phyloP scores from a whole-genome alignment of 2,888 invertebrate species.

The Nipponacmea schrenckii region DNA sequence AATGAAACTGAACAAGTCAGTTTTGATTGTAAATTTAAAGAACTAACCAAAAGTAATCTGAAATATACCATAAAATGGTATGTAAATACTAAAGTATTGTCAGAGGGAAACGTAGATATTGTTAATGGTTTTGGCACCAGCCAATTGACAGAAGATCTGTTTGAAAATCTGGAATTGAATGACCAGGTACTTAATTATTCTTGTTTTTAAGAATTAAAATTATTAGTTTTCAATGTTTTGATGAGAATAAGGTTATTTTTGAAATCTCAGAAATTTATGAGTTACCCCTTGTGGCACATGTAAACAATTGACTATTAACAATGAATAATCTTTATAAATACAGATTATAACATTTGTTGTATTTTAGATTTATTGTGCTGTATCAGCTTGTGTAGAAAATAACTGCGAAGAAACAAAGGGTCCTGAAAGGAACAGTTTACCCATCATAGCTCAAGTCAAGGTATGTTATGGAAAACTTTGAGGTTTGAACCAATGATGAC shows the following conservation, averaged over 20 bases:
- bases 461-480: slow-evolving; percentile 14
- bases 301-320: too few relatives aligned
- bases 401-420: slow-evolving; percentile 36
- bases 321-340: too few relatives aligned
- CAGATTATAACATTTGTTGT: too few relatives aligned
- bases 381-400: slow-evolving; percentile 34
- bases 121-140: not conserved
- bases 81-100: slow-evolving; percentile 17
- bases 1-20: slow-evolving; percentile 18
- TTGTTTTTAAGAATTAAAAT: too few relatives aligned
- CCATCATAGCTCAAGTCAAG: slow-evolving; percentile 31
- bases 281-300: too few relatives aligned
- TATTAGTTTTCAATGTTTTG: too few relatives aligned
- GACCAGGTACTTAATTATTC: not conserved
- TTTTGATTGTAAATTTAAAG: slow-evolving; percentile 33
- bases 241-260: too few relatives aligned
- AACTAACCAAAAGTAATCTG: slow-evolving; percentile 27
- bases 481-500: not conserved
- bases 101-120: not conserved
- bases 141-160: not conserved
- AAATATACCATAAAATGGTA: slow-evolving; percentile 37
- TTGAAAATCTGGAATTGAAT: not conserved
- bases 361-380: slow-evolving; percentile 33
- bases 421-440: slow-evolving; percentile 34
- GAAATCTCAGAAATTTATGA: too few relatives aligned